A percentile compares a stretch with the other conserved stretches of the same genome.
Conservation (phyloP, 1,140 invertebrate genomes). For the Drosophila murphyi region DNA sequence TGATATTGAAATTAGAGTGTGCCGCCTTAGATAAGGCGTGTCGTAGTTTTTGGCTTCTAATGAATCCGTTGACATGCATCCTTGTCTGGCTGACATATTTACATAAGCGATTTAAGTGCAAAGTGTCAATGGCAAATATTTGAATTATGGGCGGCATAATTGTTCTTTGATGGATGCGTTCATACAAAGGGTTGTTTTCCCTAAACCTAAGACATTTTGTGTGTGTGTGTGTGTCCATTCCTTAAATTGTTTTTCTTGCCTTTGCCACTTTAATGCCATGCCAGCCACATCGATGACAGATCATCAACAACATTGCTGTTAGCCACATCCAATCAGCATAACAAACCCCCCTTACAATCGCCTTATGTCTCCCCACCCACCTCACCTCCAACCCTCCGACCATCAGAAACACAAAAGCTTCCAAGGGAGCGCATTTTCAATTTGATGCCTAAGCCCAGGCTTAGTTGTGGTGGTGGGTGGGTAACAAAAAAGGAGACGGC, state of each 20-base stretch:
- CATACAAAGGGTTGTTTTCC: conserved; percentile 16
- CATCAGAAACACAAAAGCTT: conserved; percentile 8
- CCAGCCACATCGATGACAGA: conserved; percentile 30
- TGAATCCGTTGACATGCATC: conserved; percentile 47
- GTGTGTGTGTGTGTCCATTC: not conserved
- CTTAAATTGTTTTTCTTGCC: conserved; percentile 9
- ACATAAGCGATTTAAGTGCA: conserved; percentile 59
- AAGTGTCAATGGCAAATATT: conserved; percentile 65
- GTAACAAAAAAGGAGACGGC: not conserved
- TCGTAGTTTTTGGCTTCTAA: conserved; percentile 49
- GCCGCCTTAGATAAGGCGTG: conserved; percentile 53
- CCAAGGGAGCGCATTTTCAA: conserved; percentile 49
- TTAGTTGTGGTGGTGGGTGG: conserved; percentile 19
- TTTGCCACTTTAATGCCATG: conserved; percentile 6
- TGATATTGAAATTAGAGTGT: conserved; percentile 76
- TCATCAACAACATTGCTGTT: conserved; percentile 34
- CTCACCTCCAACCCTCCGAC: not conserved
- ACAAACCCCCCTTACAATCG: conserved; percentile 14
- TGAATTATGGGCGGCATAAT: conserved; percentile 57
- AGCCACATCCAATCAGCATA: conserved; percentile 53
- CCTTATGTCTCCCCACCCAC: not conserved
- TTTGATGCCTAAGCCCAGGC: conserved; percentile 69
- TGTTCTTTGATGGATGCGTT: conserved; percentile 57
- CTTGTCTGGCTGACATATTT: conserved; percentile 61
- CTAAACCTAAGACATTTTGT: conserved; percentile 1